Evolutionary conservation across 2,888 invertebrate genomes (phyloP).

Genomic region (Globia sparganii): DNA sequence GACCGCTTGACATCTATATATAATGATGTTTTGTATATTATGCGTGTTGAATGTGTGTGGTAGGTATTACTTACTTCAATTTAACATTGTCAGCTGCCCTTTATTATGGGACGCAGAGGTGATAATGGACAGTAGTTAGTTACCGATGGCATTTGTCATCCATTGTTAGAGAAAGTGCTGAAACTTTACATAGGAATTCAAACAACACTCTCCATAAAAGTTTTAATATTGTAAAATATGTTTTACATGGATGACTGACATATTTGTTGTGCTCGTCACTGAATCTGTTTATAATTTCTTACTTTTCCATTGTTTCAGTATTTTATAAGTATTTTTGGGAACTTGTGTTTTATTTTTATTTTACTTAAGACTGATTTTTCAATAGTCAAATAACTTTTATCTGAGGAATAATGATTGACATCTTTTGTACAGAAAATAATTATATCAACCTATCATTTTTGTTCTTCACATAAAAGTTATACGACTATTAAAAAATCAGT

Average conservation of each 20-base stretch:
- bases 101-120: conserved; percentile 8
- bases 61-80: conserved; percentile 39
- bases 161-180: conserved; percentile 3
- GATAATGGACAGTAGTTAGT: not conserved
- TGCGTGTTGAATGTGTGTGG: conserved; percentile 54
- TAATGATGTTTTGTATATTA: conserved; percentile 54
- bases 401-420: no score
- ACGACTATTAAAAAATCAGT: no score
- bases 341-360: not conserved
- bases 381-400: no score
- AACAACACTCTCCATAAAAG: not conserved
- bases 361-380: no score
- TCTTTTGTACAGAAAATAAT: no score
- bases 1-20: conserved; percentile 72
- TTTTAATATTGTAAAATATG: not conserved
- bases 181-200: conserved; percentile 6
- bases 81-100: conserved; percentile 43
- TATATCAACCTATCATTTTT: no score
- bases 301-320: not conserved
- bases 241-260: not conserved
- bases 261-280: no score
- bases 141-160: not conserved
- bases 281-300: not conserved
- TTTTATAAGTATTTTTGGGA: not conserved
- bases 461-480: no score